A percentile compares a stretch with the other conserved stretches of the same genome.
These are phyloP conservation scores for Lindbergichthys nudifrons DNA, from an alignment of 2,797 vertebrate genomes.

Conservation along the genomic window DNA sequence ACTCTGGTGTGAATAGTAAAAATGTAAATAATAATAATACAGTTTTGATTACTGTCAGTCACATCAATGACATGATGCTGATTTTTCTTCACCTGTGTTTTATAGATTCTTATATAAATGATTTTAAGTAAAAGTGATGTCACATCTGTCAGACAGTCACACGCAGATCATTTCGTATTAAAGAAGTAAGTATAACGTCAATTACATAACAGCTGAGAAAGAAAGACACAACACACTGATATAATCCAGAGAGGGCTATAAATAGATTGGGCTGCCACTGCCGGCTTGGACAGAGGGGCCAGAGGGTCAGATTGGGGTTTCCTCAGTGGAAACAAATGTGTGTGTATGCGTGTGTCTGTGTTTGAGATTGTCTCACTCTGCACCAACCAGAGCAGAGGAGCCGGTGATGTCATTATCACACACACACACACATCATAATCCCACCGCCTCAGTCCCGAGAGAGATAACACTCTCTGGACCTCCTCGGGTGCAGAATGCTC, in stretches of 20 bases:
- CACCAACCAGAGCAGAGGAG: slow-evolving; percentile 60
- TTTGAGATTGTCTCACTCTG: slow-evolving; percentile 22
- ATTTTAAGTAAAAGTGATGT: not conserved
- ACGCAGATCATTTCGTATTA: slow-evolving; percentile 34
- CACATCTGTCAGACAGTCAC: slow-evolving; percentile 35
- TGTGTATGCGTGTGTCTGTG: not conserved
- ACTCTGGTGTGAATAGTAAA: not conserved
- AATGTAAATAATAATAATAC: not conserved
- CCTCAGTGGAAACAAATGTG: slow-evolving; percentile 6
- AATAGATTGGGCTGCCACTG: slow-evolving; percentile 47
- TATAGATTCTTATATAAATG: not conserved
- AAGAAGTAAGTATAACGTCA: slow-evolving; percentile 37
- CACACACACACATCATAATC: slow-evolving; percentile 4
- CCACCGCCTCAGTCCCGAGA: not conserved
- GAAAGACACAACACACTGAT: slow-evolving; percentile 27
- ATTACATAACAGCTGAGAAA: slow-evolving; percentile 51
- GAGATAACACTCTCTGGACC: slow-evolving; percentile 26
- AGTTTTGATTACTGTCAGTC: not conserved
- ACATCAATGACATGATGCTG: not conserved
- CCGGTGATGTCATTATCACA: slow-evolving; percentile 27
- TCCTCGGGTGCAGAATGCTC: slow-evolving; percentile 35
- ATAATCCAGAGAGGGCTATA: slow-evolving; percentile 11
- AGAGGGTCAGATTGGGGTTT: not conserved
- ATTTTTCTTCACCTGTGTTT: slow-evolving; percentile 3
- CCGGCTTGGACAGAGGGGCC: not conserved